phyloP scores from a whole-genome alignment of 2,888 invertebrate species.

The Scaptodrosophila latifasciaeformis region DNA sequence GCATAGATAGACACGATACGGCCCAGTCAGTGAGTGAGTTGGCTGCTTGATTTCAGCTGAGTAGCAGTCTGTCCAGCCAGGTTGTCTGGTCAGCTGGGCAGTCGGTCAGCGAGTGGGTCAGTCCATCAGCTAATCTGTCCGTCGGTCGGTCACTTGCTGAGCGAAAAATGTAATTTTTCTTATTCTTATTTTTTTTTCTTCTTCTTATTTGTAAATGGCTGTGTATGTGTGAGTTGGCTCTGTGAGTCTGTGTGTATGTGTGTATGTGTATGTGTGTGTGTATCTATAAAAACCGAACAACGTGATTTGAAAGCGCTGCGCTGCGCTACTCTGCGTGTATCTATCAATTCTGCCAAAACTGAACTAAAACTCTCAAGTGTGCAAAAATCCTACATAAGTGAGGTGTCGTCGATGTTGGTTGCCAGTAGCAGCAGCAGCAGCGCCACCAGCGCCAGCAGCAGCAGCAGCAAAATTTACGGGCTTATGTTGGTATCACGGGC shows the following conservation, averaged over 20 bases:
- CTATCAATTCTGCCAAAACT: constrained; percentile 65
- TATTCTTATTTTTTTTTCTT: constrained; percentile 3
- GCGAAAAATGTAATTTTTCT: constrained; percentile 8
- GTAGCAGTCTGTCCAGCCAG: too few relatives aligned
- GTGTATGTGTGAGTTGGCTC: constrained; percentile 24
- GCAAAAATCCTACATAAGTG: constrained; percentile 62
- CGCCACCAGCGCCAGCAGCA: constrained; percentile 24
- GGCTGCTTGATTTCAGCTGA: background rate
- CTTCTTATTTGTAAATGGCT: background rate
- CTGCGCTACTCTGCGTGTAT: constrained; percentile 43
- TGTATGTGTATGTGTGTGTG: constrained; percentile 18
- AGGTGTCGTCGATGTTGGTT: constrained; percentile 34
- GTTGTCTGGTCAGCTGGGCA: background rate
- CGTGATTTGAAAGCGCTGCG: too few relatives aligned
- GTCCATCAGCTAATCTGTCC: constrained; percentile 1
- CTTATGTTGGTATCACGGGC: too few relatives aligned
- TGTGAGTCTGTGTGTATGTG: too few relatives aligned
- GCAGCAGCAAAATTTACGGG: constrained; percentile 11
- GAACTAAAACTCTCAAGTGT: constrained; percentile 68
- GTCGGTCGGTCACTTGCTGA: constrained; percentile 3
- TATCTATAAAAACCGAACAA: constrained; percentile 7
- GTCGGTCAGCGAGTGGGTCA: constrained; percentile 16
- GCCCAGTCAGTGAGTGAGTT: constrained; percentile 17
- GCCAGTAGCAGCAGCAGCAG: constrained; percentile 3
- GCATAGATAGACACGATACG: constrained; percentile 45